Base-by-base conservation (phyloP, 2,113 vertebrate species). In the Eidolon helvum region DNA sequence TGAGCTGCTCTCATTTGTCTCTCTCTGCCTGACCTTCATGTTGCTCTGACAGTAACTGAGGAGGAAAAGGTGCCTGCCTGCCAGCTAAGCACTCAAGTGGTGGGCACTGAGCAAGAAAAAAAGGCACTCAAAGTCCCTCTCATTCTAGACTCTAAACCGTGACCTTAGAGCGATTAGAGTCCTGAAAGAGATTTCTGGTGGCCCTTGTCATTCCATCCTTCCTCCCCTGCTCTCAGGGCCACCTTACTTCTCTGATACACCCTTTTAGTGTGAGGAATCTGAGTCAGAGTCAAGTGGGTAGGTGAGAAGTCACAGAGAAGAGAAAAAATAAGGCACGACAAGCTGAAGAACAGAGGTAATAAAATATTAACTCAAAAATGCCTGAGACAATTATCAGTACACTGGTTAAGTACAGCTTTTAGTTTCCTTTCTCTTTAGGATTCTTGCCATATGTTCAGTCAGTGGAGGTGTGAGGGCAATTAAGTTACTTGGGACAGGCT, bases 1-100 rank as follows among this genome's bases (percentile, higher is more conserved):
- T 4, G 93, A 95, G 94, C 97, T 80, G 91, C 91, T 97, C 97
- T 98, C 97, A 98, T 97, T 97, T 96, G 95, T 98, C 97, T 98
- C 86, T 93, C 91, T 93, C 91, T 84, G 88, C 86, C 97, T 97
- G 98, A 98, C 97, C 98, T 98, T 98, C 97, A 96, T 93, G 97
- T 94, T 96, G 95, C 87, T 96, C 94, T 97, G 97, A 98, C 97
- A 97, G 94, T 83, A 96, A 95, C 92, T 69, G 90, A 92, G 93
- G 85, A 97, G 72, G 87, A 92, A 94, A 97, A 98, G 94, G 95
- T 95, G 92, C 63, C 86, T 0, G 85, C 68, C 96, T 97, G 97
- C 97, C 97, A 97, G 90, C 97, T 96, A 92, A 92, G 94, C 94
- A 97, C 97, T 97, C 85, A 43, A 97, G 93, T 66, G 86, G 91